These are phyloP conservation scores for Dicrurus megarhynchus DNA, from an alignment of 2,113 vertebrate genomes.

Conservation along the genomic window DNA sequence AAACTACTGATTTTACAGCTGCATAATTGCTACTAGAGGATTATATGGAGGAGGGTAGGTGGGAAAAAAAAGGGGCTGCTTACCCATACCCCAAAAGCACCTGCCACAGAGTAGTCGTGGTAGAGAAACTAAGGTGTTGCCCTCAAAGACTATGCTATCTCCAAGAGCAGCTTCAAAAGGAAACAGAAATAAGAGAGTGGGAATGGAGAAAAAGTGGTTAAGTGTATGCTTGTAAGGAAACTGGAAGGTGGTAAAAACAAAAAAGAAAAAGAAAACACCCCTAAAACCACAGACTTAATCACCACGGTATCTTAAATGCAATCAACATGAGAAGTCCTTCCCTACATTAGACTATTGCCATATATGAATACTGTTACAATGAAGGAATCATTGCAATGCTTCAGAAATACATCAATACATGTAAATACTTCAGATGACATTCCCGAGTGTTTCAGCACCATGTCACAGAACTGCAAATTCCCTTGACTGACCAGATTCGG, in stretches of 20 bases:
- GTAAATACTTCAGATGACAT: background rate
- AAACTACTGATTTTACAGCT: constrained; percentile 43
- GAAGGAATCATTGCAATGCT: background rate
- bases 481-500: background rate
- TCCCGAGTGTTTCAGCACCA: background rate
- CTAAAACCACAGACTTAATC: constrained; percentile 23
- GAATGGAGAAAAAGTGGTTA: constrained; percentile 62
- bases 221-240: constrained; percentile 54
- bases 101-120: constrained; percentile 65
- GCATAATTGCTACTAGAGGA: constrained; percentile 37
- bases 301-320: background rate
- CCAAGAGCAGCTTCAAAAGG: constrained; percentile 63
- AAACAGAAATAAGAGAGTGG: constrained; percentile 62
- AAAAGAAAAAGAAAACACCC: background rate
- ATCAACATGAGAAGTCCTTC: background rate
- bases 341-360: background rate
- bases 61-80: constrained; percentile 65
- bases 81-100: constrained; percentile 66
- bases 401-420: background rate
- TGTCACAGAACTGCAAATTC: background rate
- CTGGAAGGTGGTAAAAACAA: constrained; percentile 40
- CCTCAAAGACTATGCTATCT: constrained; percentile 65
- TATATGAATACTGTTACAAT: background rate
- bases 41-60: constrained; percentile 53
- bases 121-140: constrained; percentile 66